Conservation (phyloP, 2,888 invertebrate species). For the Rutpela maculata region DNA sequence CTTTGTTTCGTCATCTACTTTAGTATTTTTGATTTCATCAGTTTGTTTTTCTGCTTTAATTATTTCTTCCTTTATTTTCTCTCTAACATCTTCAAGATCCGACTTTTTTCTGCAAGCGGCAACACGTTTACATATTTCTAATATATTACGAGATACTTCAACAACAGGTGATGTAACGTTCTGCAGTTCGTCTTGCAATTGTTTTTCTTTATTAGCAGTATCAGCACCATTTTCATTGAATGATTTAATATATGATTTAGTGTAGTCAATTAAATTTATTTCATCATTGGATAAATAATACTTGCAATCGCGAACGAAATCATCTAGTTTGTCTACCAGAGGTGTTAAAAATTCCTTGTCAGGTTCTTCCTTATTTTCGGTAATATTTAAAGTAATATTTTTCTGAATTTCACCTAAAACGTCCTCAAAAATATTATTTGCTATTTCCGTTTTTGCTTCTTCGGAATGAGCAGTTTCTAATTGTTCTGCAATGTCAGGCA, state of each 20-base stretch:
- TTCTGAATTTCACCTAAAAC: conserved; percentile 27
- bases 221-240: conserved; percentile 42
- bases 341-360: conserved; percentile 17
- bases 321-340: conserved; percentile 44
- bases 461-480: conserved; percentile 61
- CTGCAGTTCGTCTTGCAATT: conserved; percentile 37
- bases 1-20: too few species aligned
- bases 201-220: conserved; percentile 21
- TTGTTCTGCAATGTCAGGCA: conserved; percentile 63
- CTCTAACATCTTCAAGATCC: not conserved
- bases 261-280: conserved; percentile 43
- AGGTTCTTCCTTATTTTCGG: not conserved
- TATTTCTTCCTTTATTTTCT: conserved; percentile 13
- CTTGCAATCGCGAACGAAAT: conserved; percentile 42
- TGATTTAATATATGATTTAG: conserved; percentile 40
- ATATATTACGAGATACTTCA: conserved; percentile 51
- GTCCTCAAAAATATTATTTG: conserved; percentile 38
- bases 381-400: not conserved
- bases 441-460: conserved; percentile 57
- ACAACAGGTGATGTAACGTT: conserved; percentile 41
- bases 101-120: conserved; percentile 40
- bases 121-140: conserved; percentile 52
- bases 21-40: not conserved
- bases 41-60: not conserved
- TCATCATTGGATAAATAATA: conserved; percentile 49